A percentile compares a stretch with the other conserved stretches of the same genome.
These are phyloP conservation scores for Osmerus mordax DNA, from an alignment of 2,113 vertebrate species.

Conservation along the genomic window DNA sequence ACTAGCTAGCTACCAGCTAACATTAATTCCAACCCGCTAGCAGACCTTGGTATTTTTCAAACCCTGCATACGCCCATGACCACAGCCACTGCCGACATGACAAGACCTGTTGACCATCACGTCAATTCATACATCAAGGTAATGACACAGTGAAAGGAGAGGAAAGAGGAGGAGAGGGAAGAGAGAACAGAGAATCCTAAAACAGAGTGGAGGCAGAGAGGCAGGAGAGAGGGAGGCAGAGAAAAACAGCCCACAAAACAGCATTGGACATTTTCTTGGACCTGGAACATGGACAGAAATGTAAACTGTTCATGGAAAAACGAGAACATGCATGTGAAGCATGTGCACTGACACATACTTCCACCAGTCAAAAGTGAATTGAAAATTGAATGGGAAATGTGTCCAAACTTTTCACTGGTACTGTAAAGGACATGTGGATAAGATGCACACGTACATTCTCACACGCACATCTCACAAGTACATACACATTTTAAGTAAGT, in stretches of 20 bases:
- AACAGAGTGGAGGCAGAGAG: background rate
- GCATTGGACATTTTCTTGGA: no score
- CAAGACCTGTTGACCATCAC: no score
- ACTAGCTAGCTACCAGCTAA: no score
- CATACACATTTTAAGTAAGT: background rate
- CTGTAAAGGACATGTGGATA: background rate
- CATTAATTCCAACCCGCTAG: no score
- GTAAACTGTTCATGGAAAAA: constrained; percentile 5
- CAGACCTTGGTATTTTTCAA: no score
- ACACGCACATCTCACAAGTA: constrained; percentile 2
- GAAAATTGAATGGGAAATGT: no score
- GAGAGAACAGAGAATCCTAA: background rate
- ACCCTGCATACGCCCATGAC: no score
- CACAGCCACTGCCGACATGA: no score
- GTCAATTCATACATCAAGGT: no score
- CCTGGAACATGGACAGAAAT: background rate
- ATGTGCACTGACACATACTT: no score
- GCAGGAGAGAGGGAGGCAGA: background rate
- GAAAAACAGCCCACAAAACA: constrained; percentile 32
- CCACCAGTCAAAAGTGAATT: no score
- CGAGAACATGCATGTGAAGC: background rate
- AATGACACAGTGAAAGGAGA: no score
- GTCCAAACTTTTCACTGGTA: background rate
- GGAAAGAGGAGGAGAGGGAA: background rate
- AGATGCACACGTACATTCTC: constrained; percentile 2